Base-by-base conservation (phyloP, 2,113 vertebrate species). In the Lagopus muta region DNA sequence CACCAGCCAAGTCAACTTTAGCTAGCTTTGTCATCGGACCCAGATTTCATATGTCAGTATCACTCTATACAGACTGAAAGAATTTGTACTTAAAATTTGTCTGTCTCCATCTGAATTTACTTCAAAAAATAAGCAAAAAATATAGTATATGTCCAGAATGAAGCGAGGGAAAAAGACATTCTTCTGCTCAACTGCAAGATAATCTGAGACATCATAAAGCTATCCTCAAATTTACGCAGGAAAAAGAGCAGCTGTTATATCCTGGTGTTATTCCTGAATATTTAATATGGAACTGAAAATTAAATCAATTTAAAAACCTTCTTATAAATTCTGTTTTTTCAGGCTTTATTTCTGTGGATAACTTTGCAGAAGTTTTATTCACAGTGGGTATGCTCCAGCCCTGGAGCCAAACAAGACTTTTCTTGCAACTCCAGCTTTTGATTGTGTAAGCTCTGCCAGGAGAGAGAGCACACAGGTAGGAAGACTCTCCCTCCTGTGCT, bases 321-420 rank as follows among this genome's bases (percentile, higher is more conserved):
- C 66, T 61, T 6, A 16, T 65, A 79, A 61, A 40, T 34, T 65
- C 9, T 0, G 3, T 40, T 91, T 87, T 85, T 66, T 94, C 43
- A 61, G 48, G 19, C 81, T 86, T 86, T 5, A 40, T 87, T 81
- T 91, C 36, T 71, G 50, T n/a, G 48, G 54, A 14, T 62, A 77
- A 80, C 50, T 83, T 80, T 30, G 45, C 16, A 66, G 38, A n/a
- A 75, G 82, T 89, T 94, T 71, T 86, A 62, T 71, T 89, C 13
- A 2, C 82, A 58, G 45, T 42, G 42, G 43, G 64, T 70, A 88
- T 42, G 55, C 80, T 80, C 45, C 76, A 95, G 64, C 79, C 92
- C 88, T 70, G 64, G 20, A 95, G 92, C 64, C 60, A 87, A 86
- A 77, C 55, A 86, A 76, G 79, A 58, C 5, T 92, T 87, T 58